These are phyloP conservation scores for Morone chrysops DNA, from an alignment of 2,113 vertebrate species.

Conservation along the genomic window DNA sequence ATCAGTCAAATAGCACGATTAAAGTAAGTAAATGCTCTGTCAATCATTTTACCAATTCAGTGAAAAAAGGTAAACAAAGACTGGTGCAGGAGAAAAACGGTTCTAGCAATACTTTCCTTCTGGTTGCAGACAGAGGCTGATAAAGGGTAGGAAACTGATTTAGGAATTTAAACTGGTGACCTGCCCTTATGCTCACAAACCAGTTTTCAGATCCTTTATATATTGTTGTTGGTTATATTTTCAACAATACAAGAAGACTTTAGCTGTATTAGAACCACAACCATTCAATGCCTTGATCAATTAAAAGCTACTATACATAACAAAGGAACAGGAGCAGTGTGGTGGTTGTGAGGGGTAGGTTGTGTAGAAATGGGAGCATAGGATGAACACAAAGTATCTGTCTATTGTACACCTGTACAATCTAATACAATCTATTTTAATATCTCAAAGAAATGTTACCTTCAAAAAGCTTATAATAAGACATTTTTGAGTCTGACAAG, in stretches of 20 bases:
- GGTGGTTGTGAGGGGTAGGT: neutral
- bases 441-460: neutral
- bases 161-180: neutral
- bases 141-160: neutral
- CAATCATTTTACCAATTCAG: too few species aligned
- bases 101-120: neutral
- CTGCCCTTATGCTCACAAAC: neutral
- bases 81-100: too few species aligned
- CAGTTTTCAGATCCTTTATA: neutral
- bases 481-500: neutral
- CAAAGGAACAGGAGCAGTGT: neutral
- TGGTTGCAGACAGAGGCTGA: neutral
- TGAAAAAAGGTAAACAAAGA: too few species aligned
- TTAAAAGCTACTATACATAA: constrained; percentile 1
- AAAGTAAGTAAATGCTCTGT: neutral
- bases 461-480: neutral
- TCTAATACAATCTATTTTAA: neutral
- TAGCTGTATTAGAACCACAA: neutral
- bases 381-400: neutral
- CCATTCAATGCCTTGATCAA: neutral
- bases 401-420: neutral
- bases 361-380: neutral
- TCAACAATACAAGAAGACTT: neutral
- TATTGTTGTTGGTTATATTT: neutral
- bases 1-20: neutral